A percentile compares a stretch with the other conserved stretches of the same genome.
phyloP scores from a whole-genome alignment of 2,888 invertebrate species.

The Baccha elongata region DNA sequence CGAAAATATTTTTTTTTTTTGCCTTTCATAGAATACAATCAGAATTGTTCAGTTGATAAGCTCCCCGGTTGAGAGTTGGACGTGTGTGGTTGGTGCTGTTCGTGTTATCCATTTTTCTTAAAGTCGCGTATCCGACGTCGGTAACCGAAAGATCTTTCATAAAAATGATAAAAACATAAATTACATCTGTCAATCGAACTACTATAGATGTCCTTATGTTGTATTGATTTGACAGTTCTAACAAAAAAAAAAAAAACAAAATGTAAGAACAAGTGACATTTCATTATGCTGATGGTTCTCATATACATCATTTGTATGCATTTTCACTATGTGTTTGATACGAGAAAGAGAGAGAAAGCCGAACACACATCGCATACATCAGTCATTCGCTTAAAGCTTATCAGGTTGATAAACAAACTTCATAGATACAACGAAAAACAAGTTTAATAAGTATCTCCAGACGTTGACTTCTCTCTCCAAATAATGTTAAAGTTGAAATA shows the following conservation, averaged over 20 bases:
- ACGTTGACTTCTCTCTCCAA: slow-evolving; percentile 38
- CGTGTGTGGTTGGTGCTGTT: slow-evolving; percentile 51
- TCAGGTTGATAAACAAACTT: slow-evolving; percentile 52
- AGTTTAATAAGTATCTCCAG: slow-evolving; percentile 35
- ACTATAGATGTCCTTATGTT: background rate
- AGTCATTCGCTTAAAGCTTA: slow-evolving; percentile 40
- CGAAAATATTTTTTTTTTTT: slow-evolving; percentile 57
- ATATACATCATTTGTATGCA: too few relatives aligned
- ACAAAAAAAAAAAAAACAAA: slow-evolving; percentile 15
- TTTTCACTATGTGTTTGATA: slow-evolving; percentile 26
- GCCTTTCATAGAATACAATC: slow-evolving; percentile 56
- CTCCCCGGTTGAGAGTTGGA: slow-evolving; percentile 59
- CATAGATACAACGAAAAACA: slow-evolving; percentile 30
- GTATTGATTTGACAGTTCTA: slow-evolving; percentile 1
- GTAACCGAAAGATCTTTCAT: background rate
- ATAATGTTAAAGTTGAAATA: slow-evolving; percentile 19
- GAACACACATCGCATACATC: slow-evolving; percentile 16
- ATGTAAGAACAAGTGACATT: slow-evolving; percentile 51
- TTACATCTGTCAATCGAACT: background rate
- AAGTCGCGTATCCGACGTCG: background rate
- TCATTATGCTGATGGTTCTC: slow-evolving; percentile 17
- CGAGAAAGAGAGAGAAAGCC: background rate
- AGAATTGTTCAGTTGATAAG: slow-evolving; percentile 70
- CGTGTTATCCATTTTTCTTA: slow-evolving; percentile 27
- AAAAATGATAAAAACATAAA: slow-evolving; percentile 20